Evolutionary conservation across 2,113 vertebrate genomes (phyloP).

Genomic region (Thinocorus orbignyianus): DNA sequence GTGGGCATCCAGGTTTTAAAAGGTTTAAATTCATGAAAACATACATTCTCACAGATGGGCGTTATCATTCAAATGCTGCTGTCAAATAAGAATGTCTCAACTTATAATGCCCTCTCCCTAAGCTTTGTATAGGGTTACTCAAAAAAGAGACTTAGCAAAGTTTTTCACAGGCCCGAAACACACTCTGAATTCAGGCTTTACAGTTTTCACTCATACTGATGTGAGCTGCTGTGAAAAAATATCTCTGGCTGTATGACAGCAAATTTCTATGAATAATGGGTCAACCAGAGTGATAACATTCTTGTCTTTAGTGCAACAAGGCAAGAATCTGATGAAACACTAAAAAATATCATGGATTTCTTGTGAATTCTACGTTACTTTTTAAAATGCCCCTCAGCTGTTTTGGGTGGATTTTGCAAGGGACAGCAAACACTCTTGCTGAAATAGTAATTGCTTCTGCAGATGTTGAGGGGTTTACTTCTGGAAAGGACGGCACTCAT

Average conservation of each 20-base stretch:
- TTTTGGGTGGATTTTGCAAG: not conserved
- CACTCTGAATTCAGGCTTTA: not conserved
- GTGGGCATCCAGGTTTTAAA: not conserved
- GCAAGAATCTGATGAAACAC: not conserved
- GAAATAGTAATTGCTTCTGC: not conserved
- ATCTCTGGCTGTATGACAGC: not conserved
- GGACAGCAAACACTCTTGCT: not conserved
- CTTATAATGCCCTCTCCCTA: rapidly evolving
- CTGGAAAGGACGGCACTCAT: not conserved
- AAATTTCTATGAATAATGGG: conserved; percentile 1
- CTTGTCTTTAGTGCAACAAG: not conserved
- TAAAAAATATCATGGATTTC: not conserved
- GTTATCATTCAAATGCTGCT: not conserved
- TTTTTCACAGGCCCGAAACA: not conserved
- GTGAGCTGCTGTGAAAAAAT: not conserved
- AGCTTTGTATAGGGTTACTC: not conserved
- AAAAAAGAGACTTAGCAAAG: not conserved
- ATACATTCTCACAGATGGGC: rapidly evolving
- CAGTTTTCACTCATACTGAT: not conserved
- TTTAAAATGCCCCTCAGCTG: not conserved
- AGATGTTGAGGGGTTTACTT: conserved; percentile 9
- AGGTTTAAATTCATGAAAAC: not conserved
- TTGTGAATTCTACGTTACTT: not conserved
- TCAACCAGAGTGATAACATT: not conserved
- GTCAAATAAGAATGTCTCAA: not conserved